A percentile compares a stretch with the other conserved stretches of the same genome.
Conservation (phyloP, 2,113 vertebrate genomes). For the Engystomops pustulosus region DNA sequence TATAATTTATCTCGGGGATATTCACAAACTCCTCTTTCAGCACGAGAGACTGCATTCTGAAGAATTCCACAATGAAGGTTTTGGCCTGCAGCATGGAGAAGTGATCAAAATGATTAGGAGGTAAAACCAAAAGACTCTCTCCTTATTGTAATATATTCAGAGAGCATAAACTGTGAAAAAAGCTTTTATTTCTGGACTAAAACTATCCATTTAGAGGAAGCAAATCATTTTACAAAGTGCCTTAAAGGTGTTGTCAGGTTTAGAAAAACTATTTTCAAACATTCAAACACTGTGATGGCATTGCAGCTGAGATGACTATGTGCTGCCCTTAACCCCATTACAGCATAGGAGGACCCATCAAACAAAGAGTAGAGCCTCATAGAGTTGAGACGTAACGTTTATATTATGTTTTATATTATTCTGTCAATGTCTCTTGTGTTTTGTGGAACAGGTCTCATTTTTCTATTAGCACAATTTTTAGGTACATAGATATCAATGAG, state of each 20-base stretch:
- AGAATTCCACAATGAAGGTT: conserved; percentile 69
- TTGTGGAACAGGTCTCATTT: too few relatives aligned
- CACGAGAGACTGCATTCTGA: conserved; percentile 59
- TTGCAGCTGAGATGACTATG: too few relatives aligned
- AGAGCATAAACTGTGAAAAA: background rate
- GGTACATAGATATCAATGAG: too few relatives aligned
- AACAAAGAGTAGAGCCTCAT: too few relatives aligned
- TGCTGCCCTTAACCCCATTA: too few relatives aligned
- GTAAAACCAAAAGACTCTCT: background rate
- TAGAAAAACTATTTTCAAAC: background rate
- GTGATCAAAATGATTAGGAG: background rate
- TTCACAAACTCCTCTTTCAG: conserved; percentile 46
- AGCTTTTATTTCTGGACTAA: background rate
- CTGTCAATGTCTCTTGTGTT: too few relatives aligned
- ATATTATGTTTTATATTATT: too few relatives aligned
- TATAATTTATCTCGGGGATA: conserved; percentile 67
- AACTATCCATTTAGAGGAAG: background rate
- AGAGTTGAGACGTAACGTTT: too few relatives aligned
- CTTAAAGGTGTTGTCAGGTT: background rate
- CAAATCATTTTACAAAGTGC: background rate
- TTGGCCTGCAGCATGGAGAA: conserved; percentile 67
- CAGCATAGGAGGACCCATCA: too few relatives aligned
- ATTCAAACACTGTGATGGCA: too few relatives aligned
- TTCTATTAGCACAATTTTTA: too few relatives aligned
- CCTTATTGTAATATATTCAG: background rate